Evolutionary conservation across 1,140 invertebrate species (phyloP), one percentile per base, ranked within the genome.

Genomic region (Nixonia krombeini): DNA sequence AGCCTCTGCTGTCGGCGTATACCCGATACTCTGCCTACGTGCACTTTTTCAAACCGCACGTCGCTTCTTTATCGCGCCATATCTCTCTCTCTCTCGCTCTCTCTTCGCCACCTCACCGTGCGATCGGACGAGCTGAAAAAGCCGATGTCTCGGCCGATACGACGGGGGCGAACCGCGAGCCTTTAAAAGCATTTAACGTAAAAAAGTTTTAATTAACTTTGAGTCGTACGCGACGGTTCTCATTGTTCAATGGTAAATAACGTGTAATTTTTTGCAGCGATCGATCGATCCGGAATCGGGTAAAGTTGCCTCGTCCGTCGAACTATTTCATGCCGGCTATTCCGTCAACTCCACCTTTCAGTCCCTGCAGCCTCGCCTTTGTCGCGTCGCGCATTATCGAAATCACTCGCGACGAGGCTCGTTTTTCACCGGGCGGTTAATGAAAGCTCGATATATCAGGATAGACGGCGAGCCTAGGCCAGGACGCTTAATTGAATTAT

Each of bases 401-500:
- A 26, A 26, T 26, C 25, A 26, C 25, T 4, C 31, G 12, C 8
- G 35, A 37, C 7, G 16, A 41, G 38, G 4, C 21, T 18, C 38
- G 21, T 41, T 49, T 41, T 23, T 38, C 35, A 63, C 23, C 26
- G 44, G 28, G 8, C 52, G 13, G 44, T 51, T 57, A 64, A 64
- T 44, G 51, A 40, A 44, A 35, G 31, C 17, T 23, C 52, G 47
- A 65, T 65, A 58, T 53, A 65, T 66, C 63, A 31, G 38, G 33
- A 55, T 56, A 50, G 49, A 38, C 50, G 47, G 33, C 47, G 45
- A 57, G 47, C 45, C 52, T 49, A 33, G 26, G 52, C 45, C 47
- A 59, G 62, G 45, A 46, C 55, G 40, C 64, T 64, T 64, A 70
- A 70, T 64, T 70, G 52, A 70, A 70, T 64, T 64, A 64, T 2